Percentiles rank a stretch among this genome's conserved stretches.
phyloP scores from a whole-genome alignment of 2,888 invertebrate species.

The Diadegma fenestrale region DNA sequence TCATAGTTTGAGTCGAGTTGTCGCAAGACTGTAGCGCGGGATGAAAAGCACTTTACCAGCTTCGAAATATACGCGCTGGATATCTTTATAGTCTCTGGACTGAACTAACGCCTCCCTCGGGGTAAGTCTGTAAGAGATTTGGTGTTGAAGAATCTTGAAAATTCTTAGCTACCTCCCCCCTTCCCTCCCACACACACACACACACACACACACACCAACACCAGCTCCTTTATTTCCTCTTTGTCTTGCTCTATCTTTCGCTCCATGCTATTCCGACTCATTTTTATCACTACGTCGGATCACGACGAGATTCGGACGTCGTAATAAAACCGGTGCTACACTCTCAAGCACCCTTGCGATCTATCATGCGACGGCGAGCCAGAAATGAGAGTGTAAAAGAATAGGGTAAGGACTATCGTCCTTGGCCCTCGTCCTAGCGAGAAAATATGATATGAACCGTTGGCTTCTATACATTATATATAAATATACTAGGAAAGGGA shows the following conservation, averaged over 20 bases:
- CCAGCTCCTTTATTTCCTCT: background rate
- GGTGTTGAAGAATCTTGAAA: conserved; percentile 34
- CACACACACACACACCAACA: too few species aligned
- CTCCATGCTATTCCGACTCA: conserved; percentile 34
- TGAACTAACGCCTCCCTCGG: conserved; percentile 39
- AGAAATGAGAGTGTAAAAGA: conserved; percentile 22
- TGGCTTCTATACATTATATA: background rate
- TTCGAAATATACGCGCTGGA: conserved; percentile 9
- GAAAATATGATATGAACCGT: background rate
- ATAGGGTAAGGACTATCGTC: conserved; percentile 16
- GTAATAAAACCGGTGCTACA: conserved; percentile 52
- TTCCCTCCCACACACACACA: background rate
- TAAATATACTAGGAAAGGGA: background rate
- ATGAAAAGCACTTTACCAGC: conserved; percentile 33
- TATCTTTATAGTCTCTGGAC: conserved; percentile 38
- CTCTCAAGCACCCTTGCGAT: background rate
- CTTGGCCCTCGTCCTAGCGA: background rate
- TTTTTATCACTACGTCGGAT: conserved; percentile 56
- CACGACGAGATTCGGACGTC: conserved; percentile 53
- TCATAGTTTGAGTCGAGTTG: background rate
- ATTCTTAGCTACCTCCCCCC: background rate
- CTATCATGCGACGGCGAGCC: conserved; percentile 26
- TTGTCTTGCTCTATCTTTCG: conserved; percentile 8
- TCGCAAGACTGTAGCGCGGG: conserved; percentile 7
- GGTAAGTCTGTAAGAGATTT: conserved; percentile 32